Conservation (phyloP, 1,140 invertebrate genomes). For the Alviniconcha marisindica region DNA sequence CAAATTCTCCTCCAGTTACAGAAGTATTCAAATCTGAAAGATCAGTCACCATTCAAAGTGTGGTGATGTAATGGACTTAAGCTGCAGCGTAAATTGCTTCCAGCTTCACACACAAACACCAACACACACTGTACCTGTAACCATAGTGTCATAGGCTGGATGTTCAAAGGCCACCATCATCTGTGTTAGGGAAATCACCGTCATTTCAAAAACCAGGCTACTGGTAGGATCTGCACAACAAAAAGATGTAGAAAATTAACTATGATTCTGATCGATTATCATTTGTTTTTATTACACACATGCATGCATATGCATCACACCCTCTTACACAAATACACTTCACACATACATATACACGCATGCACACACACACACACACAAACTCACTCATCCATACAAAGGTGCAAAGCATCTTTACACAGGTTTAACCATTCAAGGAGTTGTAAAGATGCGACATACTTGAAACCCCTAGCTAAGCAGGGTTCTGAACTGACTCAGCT, state of each 20-base stretch:
- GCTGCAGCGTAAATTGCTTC: too few relatives aligned
- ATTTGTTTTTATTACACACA: not conserved
- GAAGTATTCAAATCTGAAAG: too few relatives aligned
- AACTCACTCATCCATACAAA: too few relatives aligned
- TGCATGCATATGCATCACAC: too few relatives aligned
- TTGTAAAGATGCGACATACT: too few relatives aligned
- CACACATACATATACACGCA: not conserved
- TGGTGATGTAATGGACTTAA: too few relatives aligned
- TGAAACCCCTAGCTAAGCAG: too few relatives aligned
- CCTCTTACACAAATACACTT: not conserved
- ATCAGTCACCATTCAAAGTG: too few relatives aligned
- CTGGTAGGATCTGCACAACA: not conserved
- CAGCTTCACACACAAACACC: not conserved
- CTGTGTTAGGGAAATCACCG: slow-evolving; percentile 89
- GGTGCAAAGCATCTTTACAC: too few relatives aligned
- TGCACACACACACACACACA: not conserved
- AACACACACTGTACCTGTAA: slow-evolving; percentile 82
- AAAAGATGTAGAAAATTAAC: not conserved
- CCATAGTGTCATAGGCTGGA: slow-evolving; percentile 93
- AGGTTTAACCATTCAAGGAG: too few relatives aligned
- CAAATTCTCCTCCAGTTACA: too few relatives aligned
- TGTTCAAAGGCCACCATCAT: slow-evolving; percentile 94
- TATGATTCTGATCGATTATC: not conserved
- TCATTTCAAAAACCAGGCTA: slow-evolving; percentile 90
- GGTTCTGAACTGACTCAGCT: too few relatives aligned